Percentiles rank a stretch among this genome's conserved stretches.
Conservation (phyloP, 1,140 invertebrate species). For the Bombus impatiens region DNA sequence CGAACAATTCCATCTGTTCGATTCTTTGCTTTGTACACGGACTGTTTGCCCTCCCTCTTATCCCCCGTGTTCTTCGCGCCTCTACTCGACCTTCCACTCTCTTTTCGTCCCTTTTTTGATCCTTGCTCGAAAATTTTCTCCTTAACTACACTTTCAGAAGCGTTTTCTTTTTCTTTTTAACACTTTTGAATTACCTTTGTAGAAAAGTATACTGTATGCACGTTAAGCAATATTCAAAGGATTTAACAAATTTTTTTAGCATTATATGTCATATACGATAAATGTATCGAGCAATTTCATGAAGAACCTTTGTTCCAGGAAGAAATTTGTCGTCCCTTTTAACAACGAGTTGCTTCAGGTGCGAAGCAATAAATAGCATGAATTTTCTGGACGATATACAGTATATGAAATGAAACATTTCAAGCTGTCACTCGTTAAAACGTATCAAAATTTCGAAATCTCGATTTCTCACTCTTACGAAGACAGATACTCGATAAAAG, state of each 20-base stretch:
- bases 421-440: too few species aligned
- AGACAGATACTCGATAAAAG: not conserved
- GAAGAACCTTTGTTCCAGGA: too few species aligned
- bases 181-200: not conserved
- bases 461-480: too few species aligned
- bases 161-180: too few species aligned
- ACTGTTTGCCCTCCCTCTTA: not conserved
- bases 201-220: not conserved
- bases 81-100: not conserved
- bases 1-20: not conserved
- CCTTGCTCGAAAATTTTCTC: not conserved
- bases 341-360: too few species aligned
- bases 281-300: not conserved
- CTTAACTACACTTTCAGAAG: not conserved
- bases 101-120: not conserved
- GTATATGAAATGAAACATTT: too few species aligned
- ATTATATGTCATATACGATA: not conserved
- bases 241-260: not conserved
- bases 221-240: not conserved
- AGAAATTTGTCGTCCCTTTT: too few species aligned
- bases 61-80: not conserved
- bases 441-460: too few species aligned
- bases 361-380: too few species aligned
- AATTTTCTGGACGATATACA: too few species aligned
- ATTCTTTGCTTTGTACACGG: slow-evolving; percentile 27